Percentiles rank a stretch among this genome's conserved stretches.
phyloP scores from a whole-genome alignment of 2,888 invertebrate genomes.

The Eumacrocentrus americanus region DNA sequence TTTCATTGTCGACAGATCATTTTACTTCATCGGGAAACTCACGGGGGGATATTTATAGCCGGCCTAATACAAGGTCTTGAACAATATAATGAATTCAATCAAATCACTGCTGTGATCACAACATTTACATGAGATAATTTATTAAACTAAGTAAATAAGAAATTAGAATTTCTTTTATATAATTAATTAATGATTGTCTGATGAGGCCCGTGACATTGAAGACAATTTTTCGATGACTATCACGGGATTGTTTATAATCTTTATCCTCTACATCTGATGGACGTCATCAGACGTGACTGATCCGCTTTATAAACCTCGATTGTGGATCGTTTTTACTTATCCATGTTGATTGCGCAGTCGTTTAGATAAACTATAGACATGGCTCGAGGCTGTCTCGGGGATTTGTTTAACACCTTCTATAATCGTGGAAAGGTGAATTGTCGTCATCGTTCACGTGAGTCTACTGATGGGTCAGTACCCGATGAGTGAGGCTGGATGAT shows the following conservation, averaged over 20 bases:
- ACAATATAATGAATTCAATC: constrained; percentile 2
- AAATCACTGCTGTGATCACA: neutral
- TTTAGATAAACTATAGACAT: too few species aligned
- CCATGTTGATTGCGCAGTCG: too few species aligned
- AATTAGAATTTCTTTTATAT: neutral
- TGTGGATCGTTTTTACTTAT: too few species aligned
- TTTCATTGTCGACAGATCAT: neutral
- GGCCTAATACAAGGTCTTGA: constrained; percentile 21
- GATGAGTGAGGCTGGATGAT: too few species aligned
- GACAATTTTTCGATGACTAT: too few species aligned
- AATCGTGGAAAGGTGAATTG: neutral
- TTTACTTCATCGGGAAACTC: neutral
- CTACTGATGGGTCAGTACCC: neutral
- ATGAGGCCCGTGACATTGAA: too few species aligned
- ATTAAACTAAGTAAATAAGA: neutral
- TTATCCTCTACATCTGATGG: too few species aligned
- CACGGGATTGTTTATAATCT: too few species aligned
- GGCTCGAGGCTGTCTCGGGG: neutral
- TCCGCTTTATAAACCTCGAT: too few species aligned
- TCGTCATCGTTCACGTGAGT: neutral
- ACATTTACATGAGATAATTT: neutral
- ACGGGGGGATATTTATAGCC: constrained; percentile 12
- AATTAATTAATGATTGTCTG: neutral
- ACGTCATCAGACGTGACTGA: too few species aligned
- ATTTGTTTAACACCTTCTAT: constrained; percentile 1